Percentiles rank a stretch among this genome's conserved stretches.
Conservation (phyloP, 2,113 vertebrate genomes). For the Caranx ignobilis region DNA sequence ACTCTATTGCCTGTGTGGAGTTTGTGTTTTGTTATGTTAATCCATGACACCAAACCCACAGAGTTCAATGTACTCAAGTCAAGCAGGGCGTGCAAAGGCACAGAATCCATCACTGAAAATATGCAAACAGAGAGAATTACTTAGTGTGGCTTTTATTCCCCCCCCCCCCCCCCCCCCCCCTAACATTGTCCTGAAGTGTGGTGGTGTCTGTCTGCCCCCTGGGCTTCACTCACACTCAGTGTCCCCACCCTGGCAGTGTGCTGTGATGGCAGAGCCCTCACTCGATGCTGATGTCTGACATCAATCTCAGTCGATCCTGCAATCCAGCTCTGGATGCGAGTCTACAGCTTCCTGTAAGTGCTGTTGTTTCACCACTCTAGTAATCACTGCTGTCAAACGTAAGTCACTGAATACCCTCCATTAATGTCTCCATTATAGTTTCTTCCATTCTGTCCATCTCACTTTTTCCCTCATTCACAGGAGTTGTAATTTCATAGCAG, state of each 20-base stretch:
- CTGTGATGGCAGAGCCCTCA: conserved; percentile 15
- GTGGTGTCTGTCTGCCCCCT: neutral
- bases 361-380: conserved; percentile 66
- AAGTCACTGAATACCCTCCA: conserved; percentile 60
- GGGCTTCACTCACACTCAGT: neutral
- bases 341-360: conserved; percentile 73
- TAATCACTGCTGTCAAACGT: conserved; percentile 66
- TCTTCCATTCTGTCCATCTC: conserved; percentile 65
- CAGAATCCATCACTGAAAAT: neutral
- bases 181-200: neutral
- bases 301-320: conserved; percentile 31
- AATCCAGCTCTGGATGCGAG: conserved; percentile 55
- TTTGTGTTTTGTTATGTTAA: neutral
- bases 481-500: conserved; percentile 49
- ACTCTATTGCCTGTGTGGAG: too few relatives aligned
- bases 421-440: conserved; percentile 63
- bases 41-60: neutral
- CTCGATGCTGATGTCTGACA: conserved; percentile 36
- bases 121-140: neutral
- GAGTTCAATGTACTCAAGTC: neutral
- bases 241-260: neutral
- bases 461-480: conserved; percentile 64
- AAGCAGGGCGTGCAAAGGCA: neutral
- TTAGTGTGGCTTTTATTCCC: too few relatives aligned
- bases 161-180: too few relatives aligned